phyloP scores from a whole-genome alignment of 2,888 invertebrate genomes.

The Acheta domesticus region DNA sequence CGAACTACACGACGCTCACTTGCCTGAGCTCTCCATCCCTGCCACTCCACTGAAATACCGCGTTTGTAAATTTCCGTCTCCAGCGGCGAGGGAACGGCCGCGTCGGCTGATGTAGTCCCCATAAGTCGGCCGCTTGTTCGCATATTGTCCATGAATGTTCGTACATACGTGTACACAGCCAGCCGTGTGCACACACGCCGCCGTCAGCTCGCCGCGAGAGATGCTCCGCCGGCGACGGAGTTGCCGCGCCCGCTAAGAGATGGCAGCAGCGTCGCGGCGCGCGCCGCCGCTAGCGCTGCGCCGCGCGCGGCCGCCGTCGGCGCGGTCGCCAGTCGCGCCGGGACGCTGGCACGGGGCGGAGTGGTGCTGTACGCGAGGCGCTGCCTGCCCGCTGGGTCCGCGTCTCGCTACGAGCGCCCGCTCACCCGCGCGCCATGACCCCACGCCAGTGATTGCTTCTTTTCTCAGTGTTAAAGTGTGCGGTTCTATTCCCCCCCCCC shows the following conservation, averaged over 20 bases:
- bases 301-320: neutral
- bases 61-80: too few species aligned
- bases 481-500: conserved; percentile 11
- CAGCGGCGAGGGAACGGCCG: too few species aligned
- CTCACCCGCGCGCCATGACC: too few species aligned
- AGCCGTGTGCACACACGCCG: neutral
- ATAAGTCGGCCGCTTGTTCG: too few species aligned
- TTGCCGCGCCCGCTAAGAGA: neutral
- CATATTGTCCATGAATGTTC: too few species aligned
- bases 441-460: neutral
- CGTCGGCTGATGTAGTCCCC: too few species aligned
- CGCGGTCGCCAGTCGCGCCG: neutral
- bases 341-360: neutral
- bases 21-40: too few species aligned
- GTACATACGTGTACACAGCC: too few species aligned
- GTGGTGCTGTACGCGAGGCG: neutral
- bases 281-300: conserved; percentile 4
- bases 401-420: neutral
- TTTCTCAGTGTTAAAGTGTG: conserved; percentile 12
- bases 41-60: too few species aligned
- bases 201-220: neutral
- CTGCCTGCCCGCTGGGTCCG: conserved; percentile 11
- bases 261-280: conserved; percentile 19
- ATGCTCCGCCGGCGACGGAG: neutral
- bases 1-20: too few species aligned